phyloP scores from a whole-genome alignment of 2,113 vertebrate genomes.

The Rhegmatorhina hoffmannsi region DNA sequence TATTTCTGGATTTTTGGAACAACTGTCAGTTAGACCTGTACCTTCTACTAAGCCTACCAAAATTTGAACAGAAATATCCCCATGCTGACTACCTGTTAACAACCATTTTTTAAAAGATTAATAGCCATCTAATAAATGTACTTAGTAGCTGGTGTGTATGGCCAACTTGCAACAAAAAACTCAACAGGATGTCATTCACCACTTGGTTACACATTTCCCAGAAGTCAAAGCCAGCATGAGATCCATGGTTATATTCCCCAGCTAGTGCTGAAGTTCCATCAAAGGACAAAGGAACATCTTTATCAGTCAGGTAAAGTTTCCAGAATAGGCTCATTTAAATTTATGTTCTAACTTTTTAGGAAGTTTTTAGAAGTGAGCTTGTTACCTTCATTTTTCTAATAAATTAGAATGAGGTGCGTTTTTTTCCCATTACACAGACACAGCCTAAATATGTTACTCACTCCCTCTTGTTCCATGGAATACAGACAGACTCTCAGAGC shows the following conservation, averaged over 20 bases:
- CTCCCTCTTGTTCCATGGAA: constrained; percentile 22
- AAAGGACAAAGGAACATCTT: not conserved
- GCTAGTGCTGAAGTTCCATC: not conserved
- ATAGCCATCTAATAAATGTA: not conserved
- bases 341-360: not conserved
- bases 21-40: not conserved
- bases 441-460: not conserved
- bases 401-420: not conserved
- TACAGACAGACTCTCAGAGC: not conserved
- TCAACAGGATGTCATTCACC: not conserved
- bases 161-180: not conserved
- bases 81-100: not conserved
- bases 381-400: not conserved
- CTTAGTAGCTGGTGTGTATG: not conserved
- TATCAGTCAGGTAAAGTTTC: not conserved
- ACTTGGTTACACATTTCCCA: not conserved
- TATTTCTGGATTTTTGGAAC: not conserved
- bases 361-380: not conserved
- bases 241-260: not conserved
- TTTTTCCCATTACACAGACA: not conserved
- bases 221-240: not conserved
- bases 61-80: not conserved
- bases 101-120: not conserved
- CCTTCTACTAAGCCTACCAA: not conserved
- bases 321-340: not conserved